These are phyloP conservation scores for Caranx melampygus DNA, from an alignment of 2,113 vertebrate species.

Conservation along the genomic window DNA sequence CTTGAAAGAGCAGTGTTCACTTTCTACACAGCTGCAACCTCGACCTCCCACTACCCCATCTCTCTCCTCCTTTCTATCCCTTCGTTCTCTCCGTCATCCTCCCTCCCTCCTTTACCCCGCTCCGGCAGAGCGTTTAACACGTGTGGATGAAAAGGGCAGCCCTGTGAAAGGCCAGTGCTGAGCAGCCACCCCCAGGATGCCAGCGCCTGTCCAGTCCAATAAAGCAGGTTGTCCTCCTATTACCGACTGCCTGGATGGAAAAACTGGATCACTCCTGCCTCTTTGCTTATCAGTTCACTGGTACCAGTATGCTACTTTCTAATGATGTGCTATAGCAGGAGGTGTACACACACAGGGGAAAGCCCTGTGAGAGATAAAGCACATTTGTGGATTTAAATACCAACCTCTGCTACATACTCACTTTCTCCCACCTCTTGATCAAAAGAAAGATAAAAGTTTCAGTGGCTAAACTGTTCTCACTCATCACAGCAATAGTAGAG, in stretches of 20 bases:
- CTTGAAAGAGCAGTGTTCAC: slow-evolving; percentile 82
- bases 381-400: slow-evolving; percentile 43
- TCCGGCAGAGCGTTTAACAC: slow-evolving; percentile 81
- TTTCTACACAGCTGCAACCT: slow-evolving; percentile 83
- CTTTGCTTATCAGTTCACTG: slow-evolving; percentile 41
- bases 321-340: slow-evolving; percentile 18
- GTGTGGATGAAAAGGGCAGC: slow-evolving; percentile 84
- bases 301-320: slow-evolving; percentile 37
- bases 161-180: slow-evolving; percentile 81
- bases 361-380: slow-evolving; percentile 15
- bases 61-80: slow-evolving; percentile 62
- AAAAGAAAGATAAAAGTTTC: slow-evolving; percentile 8
- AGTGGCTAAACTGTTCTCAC: not conserved
- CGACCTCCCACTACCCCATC: slow-evolving; percentile 56
- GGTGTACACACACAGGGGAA: slow-evolving; percentile 16
- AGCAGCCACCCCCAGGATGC: slow-evolving; percentile 79
- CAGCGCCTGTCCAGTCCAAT: slow-evolving; percentile 89
- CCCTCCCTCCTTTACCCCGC: slow-evolving; percentile 62
- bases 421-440: slow-evolving; percentile 41
- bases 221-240: slow-evolving; percentile 82
- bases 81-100: slow-evolving; percentile 42
- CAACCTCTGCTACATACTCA: slow-evolving; percentile 21
- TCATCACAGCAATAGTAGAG: not conserved
- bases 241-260: slow-evolving; percentile 61
- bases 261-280: slow-evolving; percentile 65